These are phyloP conservation scores for Chrysochloris asiatica DNA, from an alignment of 2,113 vertebrate species.

Conservation along the genomic window DNA sequence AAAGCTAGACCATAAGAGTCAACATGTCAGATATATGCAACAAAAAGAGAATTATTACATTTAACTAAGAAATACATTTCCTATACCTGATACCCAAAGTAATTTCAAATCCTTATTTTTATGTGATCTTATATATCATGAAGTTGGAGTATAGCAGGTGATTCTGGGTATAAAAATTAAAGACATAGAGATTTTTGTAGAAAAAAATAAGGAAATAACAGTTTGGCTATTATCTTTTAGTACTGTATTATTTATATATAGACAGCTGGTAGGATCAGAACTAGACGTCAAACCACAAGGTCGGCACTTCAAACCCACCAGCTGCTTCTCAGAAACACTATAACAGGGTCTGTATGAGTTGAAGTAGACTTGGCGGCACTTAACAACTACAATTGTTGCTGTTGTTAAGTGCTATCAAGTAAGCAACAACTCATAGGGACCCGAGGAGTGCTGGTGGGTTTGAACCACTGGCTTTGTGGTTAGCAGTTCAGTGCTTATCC, in stretches of 20 bases:
- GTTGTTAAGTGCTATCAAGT: too few species aligned
- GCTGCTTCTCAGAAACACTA: too few species aligned
- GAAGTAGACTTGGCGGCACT: too few species aligned
- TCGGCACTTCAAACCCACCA: too few species aligned
- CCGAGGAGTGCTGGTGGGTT: too few species aligned
- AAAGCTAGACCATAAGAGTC: neutral
- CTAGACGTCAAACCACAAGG: too few species aligned
- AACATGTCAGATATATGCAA: slow-evolving; percentile 24
- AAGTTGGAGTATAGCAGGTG: neutral
- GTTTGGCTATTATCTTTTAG: neutral
- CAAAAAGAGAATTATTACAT: neutral
- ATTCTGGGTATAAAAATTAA: neutral
- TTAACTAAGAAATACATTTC: slow-evolving; percentile 15
- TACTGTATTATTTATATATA: neutral
- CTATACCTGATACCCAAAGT: neutral
- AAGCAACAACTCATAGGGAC: too few species aligned
- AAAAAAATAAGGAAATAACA: neutral
- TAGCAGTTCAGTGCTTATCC: too few species aligned
- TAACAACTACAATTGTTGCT: too few species aligned
- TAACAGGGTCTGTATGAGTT: too few species aligned
- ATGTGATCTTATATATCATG: neutral
- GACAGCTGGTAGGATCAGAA: too few species aligned
- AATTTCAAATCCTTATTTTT: slow-evolving; percentile 22
- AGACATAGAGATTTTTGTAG: neutral
- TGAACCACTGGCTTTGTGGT: too few species aligned